Percentiles rank a stretch among this genome's conserved stretches.
Evolutionary conservation across 2,797 vertebrate genomes (phyloP).

Genomic region (Diglossa cyanea): DNA sequence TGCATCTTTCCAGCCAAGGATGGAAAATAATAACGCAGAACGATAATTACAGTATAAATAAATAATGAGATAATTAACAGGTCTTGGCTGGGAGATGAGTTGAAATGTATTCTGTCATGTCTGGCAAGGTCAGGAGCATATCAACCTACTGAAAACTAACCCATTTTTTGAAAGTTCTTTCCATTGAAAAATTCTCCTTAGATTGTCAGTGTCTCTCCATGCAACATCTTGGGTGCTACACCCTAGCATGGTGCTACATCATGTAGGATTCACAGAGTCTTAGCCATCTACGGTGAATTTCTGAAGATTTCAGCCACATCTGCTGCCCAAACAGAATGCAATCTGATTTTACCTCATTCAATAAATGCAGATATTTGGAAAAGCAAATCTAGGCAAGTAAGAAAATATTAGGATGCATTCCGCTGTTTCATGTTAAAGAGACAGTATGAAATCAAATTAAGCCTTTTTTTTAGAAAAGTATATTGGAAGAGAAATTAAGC

Average conservation of each 20-base stretch:
- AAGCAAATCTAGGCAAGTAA: background rate
- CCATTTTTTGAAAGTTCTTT: background rate
- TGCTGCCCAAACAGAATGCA: background rate
- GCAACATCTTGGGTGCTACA: background rate
- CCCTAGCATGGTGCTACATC: background rate
- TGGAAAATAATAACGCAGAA: background rate
- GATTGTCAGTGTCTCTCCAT: background rate
- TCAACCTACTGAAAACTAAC: background rate
- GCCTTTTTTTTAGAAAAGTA: background rate
- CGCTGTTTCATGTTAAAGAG: conserved; percentile 26
- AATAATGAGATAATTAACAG: background rate
- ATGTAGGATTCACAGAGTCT: background rate
- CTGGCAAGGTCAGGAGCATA: background rate
- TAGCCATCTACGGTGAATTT: background rate
- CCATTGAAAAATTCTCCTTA: background rate
- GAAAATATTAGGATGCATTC: conserved; percentile 6
- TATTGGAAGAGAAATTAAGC: conserved; percentile 22
- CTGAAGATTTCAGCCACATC: background rate
- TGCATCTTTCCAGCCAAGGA: background rate
- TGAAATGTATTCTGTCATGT: background rate
- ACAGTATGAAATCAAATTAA: conserved; percentile 43
- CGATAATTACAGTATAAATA: background rate
- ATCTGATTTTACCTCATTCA: background rate
- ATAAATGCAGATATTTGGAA: background rate
- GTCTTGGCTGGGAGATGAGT: background rate